Percentiles rank a stretch among this genome's conserved stretches.
Conservation (phyloP, 2,113 vertebrate genomes). For the Panthera tigris region DNA sequence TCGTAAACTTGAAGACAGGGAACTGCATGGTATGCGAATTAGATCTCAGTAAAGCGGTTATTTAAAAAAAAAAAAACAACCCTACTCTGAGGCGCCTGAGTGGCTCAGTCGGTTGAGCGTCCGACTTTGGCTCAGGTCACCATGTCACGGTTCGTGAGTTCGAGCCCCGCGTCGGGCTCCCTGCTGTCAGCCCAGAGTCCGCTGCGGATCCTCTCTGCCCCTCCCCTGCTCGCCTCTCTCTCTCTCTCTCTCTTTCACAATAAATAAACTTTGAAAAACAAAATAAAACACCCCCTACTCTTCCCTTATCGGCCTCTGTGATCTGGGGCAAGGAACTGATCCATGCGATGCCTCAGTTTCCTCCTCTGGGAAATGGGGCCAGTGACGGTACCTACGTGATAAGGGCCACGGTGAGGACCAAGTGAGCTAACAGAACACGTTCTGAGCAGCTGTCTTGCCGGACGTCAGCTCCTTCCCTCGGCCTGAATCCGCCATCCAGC, state of each 20-base stretch:
- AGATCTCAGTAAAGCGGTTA: not conserved
- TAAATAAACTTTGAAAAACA: no score
- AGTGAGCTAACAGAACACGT: not conserved
- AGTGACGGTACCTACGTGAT: no score
- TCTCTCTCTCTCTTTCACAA: no score
- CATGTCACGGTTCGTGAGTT: no score
- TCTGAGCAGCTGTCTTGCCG: rapidly evolving
- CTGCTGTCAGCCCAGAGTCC: no score
- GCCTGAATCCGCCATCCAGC: not conserved
- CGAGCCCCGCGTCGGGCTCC: no score
- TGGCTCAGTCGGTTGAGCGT: no score
- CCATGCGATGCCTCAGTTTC: not conserved
- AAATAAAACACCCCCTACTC: no score
- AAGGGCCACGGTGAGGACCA: not conserved
- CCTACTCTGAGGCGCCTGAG: no score
- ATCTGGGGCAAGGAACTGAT: not conserved
- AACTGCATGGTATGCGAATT: not conserved
- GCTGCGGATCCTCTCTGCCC: no score
- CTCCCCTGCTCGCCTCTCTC: no score
- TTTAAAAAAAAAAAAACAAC: not conserved
- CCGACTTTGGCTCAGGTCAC: no score
- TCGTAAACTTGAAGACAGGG: not conserved
- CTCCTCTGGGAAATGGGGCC: not conserved
- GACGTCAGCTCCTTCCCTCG: not conserved
- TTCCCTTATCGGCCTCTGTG: not conserved